Evolutionary conservation across 2,888 invertebrate species (phyloP).

Genomic region (Myopa testacea): DNA sequence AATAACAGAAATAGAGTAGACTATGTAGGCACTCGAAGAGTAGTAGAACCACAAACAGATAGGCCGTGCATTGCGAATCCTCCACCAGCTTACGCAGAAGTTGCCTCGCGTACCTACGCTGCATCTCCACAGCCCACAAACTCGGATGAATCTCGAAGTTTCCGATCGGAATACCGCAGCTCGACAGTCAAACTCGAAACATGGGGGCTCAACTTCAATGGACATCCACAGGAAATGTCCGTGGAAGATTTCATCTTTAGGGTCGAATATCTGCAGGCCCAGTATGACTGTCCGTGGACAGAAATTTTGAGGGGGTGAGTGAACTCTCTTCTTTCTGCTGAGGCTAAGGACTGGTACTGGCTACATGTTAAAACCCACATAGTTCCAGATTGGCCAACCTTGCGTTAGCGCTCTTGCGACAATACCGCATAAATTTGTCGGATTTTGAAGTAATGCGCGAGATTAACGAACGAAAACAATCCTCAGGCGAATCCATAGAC

Average conservation of each 20-base stretch:
- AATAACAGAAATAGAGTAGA: too few relatives aligned
- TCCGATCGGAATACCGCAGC: too few relatives aligned
- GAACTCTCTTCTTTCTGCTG: background rate
- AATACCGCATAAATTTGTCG: constrained; percentile 6
- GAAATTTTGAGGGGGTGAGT: constrained; percentile 27
- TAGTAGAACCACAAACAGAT: too few relatives aligned
- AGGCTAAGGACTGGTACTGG: constrained; percentile 35
- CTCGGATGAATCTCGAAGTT: too few relatives aligned
- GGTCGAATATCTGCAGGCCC: constrained; percentile 16
- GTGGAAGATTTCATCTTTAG: constrained; percentile 36
- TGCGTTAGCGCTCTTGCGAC: background rate
- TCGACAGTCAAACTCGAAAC: constrained; percentile 3
- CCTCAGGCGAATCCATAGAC: background rate
- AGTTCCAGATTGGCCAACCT: background rate
- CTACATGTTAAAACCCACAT: background rate
- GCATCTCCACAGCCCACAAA: too few relatives aligned
- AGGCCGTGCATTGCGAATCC: too few relatives aligned
- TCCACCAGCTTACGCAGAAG: too few relatives aligned
- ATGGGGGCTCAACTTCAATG: constrained; percentile 24
- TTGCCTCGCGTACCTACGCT: too few relatives aligned
- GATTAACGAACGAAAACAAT: constrained; percentile 15
- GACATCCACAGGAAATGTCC: background rate
- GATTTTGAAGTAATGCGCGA: constrained; percentile 29
- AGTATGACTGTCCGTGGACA: background rate
- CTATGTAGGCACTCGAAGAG: too few relatives aligned